A percentile compares a stretch with the other conserved stretches of the same genome.
These are phyloP conservation scores for Gastrophryne carolinensis DNA, from an alignment of 2,797 vertebrate genomes.

Conservation along the genomic window DNA sequence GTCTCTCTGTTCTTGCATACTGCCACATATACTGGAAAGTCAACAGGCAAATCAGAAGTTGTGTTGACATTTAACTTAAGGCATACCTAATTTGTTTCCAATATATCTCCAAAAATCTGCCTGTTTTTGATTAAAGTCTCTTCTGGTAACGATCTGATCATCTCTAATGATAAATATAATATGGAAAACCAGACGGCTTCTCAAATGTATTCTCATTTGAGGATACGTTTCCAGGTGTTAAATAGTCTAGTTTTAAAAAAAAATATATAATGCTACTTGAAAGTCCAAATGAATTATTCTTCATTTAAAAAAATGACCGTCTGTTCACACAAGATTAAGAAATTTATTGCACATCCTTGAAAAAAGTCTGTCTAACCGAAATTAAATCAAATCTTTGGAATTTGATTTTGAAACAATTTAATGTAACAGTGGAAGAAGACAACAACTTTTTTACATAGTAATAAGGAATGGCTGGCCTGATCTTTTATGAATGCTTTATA, in stretches of 20 bases:
- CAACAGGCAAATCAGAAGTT: too few relatives aligned
- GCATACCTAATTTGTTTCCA: too few relatives aligned
- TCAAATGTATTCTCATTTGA: not conserved
- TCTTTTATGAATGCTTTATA: conserved; percentile 67
- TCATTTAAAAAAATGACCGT: conserved; percentile 24
- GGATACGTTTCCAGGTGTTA: conserved; percentile 15
- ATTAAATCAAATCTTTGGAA: conserved; percentile 56
- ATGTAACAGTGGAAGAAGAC: conserved; percentile 54
- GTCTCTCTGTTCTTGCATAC: too few relatives aligned
- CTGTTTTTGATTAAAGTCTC: too few relatives aligned
- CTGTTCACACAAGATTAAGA: conserved; percentile 45
- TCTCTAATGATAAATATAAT: not conserved
- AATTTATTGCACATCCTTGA: conserved; percentile 34
- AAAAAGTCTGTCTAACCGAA: conserved; percentile 53
- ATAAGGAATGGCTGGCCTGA: conserved; percentile 54
- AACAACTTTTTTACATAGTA: conserved; percentile 55
- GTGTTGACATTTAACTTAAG: too few relatives aligned
- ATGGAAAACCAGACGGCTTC: not conserved
- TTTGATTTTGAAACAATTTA: conserved; percentile 57
- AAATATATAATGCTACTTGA: conserved; percentile 32
- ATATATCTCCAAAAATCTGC: too few relatives aligned
- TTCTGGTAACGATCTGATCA: too few relatives aligned
- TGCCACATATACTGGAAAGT: too few relatives aligned
- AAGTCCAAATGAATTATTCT: conserved; percentile 43
- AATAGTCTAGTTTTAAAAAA: conserved; percentile 9